These are phyloP conservation scores for Kuschelorhynchus macadamiae DNA, from an alignment of 2,888 invertebrate genomes.

Conservation along the genomic window DNA sequence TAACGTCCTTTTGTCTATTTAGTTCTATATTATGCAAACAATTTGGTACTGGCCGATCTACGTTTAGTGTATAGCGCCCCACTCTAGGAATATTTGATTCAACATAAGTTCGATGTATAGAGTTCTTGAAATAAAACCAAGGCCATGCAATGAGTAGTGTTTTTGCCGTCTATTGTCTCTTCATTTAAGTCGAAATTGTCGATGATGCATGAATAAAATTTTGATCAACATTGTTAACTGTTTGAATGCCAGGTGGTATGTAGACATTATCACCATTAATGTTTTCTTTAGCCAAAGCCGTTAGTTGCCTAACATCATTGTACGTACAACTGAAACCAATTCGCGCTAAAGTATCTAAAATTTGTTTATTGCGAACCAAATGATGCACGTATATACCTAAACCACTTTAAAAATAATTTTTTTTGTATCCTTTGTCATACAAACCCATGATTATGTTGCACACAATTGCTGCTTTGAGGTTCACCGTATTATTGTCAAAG, in stretches of 20 bases:
- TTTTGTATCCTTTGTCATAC: background rate
- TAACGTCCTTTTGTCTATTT: too few relatives aligned
- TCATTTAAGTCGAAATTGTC: conserved; percentile 16
- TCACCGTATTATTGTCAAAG: background rate
- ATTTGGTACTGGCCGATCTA: too few relatives aligned
- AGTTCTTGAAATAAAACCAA: conserved; percentile 4
- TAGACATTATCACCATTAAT: background rate
- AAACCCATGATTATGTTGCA: too few relatives aligned
- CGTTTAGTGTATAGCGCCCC: background rate
- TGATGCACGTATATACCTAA: background rate
- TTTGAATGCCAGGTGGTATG: too few relatives aligned
- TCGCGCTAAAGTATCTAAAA: background rate
- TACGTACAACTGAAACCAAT: background rate
- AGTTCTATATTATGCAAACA: too few relatives aligned
- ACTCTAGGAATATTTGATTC: background rate
- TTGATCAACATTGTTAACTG: background rate
- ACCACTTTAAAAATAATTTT: conserved; percentile 9
- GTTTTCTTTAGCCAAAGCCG: background rate
- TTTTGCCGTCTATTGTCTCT: conserved; percentile 8
- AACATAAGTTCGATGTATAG: background rate
- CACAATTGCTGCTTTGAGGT: background rate
- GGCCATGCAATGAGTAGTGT: background rate
- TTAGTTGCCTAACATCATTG: background rate
- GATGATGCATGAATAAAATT: conserved; percentile 1
- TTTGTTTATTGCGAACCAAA: background rate